Conservation (phyloP, 2,113 vertebrate genomes). For the Atrichornis clamosus region DNA sequence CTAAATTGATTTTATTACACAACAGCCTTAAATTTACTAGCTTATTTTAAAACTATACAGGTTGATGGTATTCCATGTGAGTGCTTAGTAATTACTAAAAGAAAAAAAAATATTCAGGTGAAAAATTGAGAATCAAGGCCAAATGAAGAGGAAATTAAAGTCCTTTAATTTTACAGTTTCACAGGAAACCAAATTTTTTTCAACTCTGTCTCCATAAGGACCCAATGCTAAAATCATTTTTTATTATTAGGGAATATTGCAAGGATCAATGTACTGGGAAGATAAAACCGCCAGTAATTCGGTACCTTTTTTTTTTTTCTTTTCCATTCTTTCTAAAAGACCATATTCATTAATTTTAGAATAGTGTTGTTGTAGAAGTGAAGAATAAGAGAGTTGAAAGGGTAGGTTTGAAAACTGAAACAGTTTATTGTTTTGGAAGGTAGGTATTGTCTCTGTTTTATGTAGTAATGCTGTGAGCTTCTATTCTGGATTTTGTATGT, state of each 20-base stretch:
- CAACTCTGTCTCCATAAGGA: background rate
- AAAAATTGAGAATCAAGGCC: background rate
- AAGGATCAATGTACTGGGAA: background rate
- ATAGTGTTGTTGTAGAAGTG: background rate
- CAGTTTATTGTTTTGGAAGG: background rate
- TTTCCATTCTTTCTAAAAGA: background rate
- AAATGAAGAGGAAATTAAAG: background rate
- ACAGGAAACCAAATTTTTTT: background rate
- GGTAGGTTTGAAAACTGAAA: background rate
- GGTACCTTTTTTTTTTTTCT: background rate
- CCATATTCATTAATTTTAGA: background rate
- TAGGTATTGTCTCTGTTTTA: background rate
- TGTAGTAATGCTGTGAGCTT: background rate
- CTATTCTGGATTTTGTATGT: background rate
- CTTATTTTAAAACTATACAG: background rate
- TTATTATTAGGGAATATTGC: background rate
- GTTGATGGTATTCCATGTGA: background rate
- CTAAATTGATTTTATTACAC: background rate
- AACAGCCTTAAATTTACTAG: background rate
- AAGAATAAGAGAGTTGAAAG: background rate
- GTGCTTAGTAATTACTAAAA: background rate
- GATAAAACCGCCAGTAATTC: background rate
- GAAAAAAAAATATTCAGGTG: rapidly evolving
- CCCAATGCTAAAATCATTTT: background rate
- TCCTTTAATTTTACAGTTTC: background rate